These are phyloP conservation scores for Prenolepis imparis DNA, from an alignment of 2,888 invertebrate species.

Conservation along the genomic window DNA sequence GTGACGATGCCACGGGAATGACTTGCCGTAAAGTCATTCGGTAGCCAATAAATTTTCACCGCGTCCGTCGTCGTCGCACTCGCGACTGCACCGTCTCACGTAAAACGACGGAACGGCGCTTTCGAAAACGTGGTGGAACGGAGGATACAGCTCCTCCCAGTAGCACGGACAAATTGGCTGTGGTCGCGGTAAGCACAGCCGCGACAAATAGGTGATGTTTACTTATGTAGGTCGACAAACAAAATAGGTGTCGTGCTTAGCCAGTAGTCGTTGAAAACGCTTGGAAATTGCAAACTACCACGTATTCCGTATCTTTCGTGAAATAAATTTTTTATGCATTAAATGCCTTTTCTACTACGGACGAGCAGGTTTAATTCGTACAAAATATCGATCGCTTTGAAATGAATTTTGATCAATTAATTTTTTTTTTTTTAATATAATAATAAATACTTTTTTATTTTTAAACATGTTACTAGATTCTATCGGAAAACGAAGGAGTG, in stretches of 20 bases:
- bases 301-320: constrained; percentile 4
- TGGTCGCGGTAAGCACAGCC: constrained; percentile 51
- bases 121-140: constrained; percentile 30
- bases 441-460: background rate
- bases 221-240: constrained; percentile 73
- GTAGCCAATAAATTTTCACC: constrained; percentile 38
- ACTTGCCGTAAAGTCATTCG: constrained; percentile 41
- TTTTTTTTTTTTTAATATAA: background rate
- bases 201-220: constrained; percentile 71
- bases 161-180: constrained; percentile 62
- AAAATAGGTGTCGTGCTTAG: constrained; percentile 73
- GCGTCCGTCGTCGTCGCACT: background rate
- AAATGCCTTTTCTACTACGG: background rate
- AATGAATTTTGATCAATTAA: background rate
- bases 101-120: constrained; percentile 35
- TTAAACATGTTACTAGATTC: background rate
- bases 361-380: background rate
- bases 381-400: background rate
- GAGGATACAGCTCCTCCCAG: background rate
- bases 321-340: constrained; percentile 28
- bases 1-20: constrained; percentile 35
- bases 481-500: background rate
- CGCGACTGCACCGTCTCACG: constrained; percentile 23
- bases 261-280: constrained; percentile 41
- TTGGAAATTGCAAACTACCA: constrained; percentile 16